Evolutionary conservation across 2,113 vertebrate genomes (phyloP), one percentile per base, ranked within the genome.

Genomic region (Ramphastos sulfuratus): DNA sequence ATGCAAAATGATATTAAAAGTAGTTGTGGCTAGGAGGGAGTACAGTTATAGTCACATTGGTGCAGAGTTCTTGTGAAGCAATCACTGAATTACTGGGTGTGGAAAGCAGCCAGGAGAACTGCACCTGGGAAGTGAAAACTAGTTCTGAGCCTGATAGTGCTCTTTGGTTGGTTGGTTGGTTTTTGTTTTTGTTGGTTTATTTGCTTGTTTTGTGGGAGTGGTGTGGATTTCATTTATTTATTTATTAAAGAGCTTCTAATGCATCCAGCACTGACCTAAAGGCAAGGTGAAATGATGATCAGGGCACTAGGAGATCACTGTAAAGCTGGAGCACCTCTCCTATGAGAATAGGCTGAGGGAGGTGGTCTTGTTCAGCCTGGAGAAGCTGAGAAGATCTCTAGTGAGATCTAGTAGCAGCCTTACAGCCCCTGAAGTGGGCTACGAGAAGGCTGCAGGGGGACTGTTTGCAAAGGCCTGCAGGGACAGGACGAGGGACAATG

Each of bases 61-160:
- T 75, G 44, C 39, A 78, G 69, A 82, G 64, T 74, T 71, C 11
- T 92, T 92, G 56, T 90, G 65, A 91, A 90, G 85, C 87, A 74
- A 75, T 94, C 92, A 87, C 56, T 87, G 90, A 91, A 69, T 94
- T 66, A 48, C 44, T 75, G 33, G 31, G 33, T 90, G 66, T 96
- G 93, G 90, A 91, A 91, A 72, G 79, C 69, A 88, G 93, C 89
- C 82, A 92, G 73, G 75, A 85, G 58, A 95, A 88, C 91, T 18
- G 56, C 82, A 92, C 67, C 79, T 90, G 90, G 73, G 72, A 94
- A 87, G 93, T 55, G 74, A 81, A 88, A 94, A 90, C 95, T 83
- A 82, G 65, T 91, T 94, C 87, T 87, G 72, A 77, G 56, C 37
- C 61, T 92, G 74, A 60, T 52, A 19, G 28, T 91, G 21, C 31